Percentiles rank a stretch among this genome's conserved stretches.
phyloP scores from a whole-genome alignment of 53 echinoderm and acorn worm species.

The Holothuria scabra region DNA sequence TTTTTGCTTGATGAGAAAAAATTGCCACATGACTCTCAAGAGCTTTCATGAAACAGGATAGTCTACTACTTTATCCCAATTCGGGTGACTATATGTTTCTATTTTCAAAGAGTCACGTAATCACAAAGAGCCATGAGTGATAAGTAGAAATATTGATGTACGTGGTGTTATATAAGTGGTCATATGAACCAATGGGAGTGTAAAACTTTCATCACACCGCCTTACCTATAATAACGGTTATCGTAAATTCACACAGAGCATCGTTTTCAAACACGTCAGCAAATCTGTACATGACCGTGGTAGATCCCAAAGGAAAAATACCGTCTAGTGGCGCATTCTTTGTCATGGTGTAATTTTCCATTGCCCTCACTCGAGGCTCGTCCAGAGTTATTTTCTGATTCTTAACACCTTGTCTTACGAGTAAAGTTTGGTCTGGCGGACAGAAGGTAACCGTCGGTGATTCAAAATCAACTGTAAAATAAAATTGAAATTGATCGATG shows the following conservation, averaged over 20 bases:
- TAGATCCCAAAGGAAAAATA: constrained; percentile 4
- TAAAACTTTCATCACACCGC: too few relatives aligned
- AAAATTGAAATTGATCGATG: too few relatives aligned
- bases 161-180: too few relatives aligned
- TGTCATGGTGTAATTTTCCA: neutral
- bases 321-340: neutral
- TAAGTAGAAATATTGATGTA: too few relatives aligned
- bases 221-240: constrained; percentile 12
- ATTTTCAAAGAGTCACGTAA: too few relatives aligned
- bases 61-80: too few relatives aligned
- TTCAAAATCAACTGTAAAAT: constrained; percentile 13
- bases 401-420: neutral
- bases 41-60: too few relatives aligned
- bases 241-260: constrained; percentile 8
- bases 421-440: neutral
- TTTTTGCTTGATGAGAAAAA: too few relatives aligned
- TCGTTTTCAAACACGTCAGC: constrained; percentile 28
- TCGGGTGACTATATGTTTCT: too few relatives aligned
- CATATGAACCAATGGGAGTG: too few relatives aligned
- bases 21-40: too few relatives aligned
- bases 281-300: constrained; percentile 15
- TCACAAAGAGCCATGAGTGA: too few relatives aligned
- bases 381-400: neutral
- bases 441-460: constrained; percentile 1
- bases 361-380: neutral